Evolutionary conservation across 1,140 invertebrate species (phyloP), one percentile per base, ranked within the genome.

Genomic region (Ericerus pela): DNA sequence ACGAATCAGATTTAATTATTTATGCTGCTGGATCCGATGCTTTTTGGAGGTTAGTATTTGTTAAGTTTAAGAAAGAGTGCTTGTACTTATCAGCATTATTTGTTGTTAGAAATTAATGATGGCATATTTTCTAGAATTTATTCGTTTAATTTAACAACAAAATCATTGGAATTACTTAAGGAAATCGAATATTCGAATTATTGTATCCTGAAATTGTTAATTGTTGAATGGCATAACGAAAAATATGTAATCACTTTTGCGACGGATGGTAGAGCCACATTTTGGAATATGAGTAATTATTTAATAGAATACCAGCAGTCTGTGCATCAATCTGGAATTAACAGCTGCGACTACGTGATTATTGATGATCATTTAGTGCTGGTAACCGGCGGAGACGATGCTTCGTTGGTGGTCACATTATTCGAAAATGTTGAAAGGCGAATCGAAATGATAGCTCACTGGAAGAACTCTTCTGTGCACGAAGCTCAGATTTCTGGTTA

Each of bases 1-100:
- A 59, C 27, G 52, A 64, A 37, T 28, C 69, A 57, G 62, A 67
- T 18, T 63, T 74, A 56, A 56, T 74, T 20, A 62, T 82, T 30
- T 74, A 77, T 58, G 68, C 77, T 54, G 84, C 78, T 12, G 85
- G 83, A 64, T 86, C 83, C 22, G 83, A 87, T 74, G 80, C 79
- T 51, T 73, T 68, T 66, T 61, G 85, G 12, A 75, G 81, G 75
- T 77, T 62, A 55, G 14, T 47, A 28, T 31, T 26, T n/a, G 5
- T 54, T 20, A 16, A 22, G 16, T n/a, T 28, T n/a, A 55, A 41
- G n/a, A 43, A 6, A 11, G 10, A n/a, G 12, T n/a, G 41, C 4
- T n/a, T 10, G 22, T 53, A 8, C 26, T 28, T 36, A 41, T 36
- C 29, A 27, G 36, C 33, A 51, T 58, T 20, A 51, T 43, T 36